Conservation (phyloP, 2,113 vertebrate genomes). For the Channa argus region DNA sequence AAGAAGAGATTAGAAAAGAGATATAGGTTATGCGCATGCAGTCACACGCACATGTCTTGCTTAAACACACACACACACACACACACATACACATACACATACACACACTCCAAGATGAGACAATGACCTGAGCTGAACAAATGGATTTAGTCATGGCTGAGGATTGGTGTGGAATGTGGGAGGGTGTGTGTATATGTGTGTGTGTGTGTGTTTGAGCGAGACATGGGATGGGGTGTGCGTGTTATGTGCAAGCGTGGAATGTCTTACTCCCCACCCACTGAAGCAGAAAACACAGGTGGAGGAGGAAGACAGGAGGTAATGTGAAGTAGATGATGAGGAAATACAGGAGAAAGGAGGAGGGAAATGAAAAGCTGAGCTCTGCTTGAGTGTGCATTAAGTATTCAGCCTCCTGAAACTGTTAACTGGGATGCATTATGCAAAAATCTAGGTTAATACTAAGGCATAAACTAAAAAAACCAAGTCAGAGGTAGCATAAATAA, state of each 20-base stretch:
- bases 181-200: conserved; percentile 47
- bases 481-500: no score
- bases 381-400: not conserved
- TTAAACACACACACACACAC: not conserved
- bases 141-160: conserved; percentile 85
- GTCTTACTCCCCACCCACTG: conserved; percentile 70
- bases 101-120: conserved; percentile 61
- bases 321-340: conserved; percentile 27
- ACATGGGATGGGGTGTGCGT: conserved; percentile 28
- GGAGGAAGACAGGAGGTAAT: conserved; percentile 33
- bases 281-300: conserved; percentile 76
- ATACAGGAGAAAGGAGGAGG: conserved; percentile 15
- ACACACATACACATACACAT: conserved; percentile 8
- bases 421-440: no score
- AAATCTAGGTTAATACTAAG: no score
- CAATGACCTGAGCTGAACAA: conserved; percentile 82
- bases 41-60: not conserved
- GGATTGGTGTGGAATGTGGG: conserved; percentile 81
- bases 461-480: no score
- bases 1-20: conserved; percentile 16
- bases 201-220: conserved; percentile 17
- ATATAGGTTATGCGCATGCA: conserved; percentile 37
- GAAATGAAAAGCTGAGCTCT: not conserved
- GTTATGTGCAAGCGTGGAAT: conserved; percentile 71
- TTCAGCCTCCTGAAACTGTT: no score